These are phyloP conservation scores for Cryptocheilus praepositus DNA, from an alignment of 2,888 invertebrate species.

Conservation along the genomic window DNA sequence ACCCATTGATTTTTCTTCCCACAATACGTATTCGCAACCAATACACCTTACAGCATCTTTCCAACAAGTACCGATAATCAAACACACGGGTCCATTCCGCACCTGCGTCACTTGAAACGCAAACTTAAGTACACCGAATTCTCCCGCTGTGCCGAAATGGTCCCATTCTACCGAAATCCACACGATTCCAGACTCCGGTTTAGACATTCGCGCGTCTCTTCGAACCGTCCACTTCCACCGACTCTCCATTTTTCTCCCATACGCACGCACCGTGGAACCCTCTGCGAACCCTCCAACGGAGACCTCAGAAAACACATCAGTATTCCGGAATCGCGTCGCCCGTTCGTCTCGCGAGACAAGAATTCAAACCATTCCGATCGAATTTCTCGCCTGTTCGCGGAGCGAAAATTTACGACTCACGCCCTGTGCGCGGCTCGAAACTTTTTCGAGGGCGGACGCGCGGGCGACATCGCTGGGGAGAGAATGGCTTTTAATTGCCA, in stretches of 20 bases:
- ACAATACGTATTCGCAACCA: too few relatives aligned
- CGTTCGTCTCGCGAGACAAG: slow-evolving; percentile 68
- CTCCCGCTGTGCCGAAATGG: too few relatives aligned
- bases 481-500: slow-evolving; percentile 43
- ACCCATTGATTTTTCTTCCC: too few relatives aligned
- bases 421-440: slow-evolving; percentile 5
- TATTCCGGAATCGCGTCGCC: slow-evolving; percentile 69
- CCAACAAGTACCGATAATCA: too few relatives aligned
- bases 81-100: too few relatives aligned
- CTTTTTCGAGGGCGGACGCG: neutral
- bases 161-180: too few relatives aligned
- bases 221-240: neutral
- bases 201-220: too few relatives aligned
- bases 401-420: slow-evolving; percentile 58
- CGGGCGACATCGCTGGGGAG: neutral
- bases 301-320: slow-evolving; percentile 59
- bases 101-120: too few relatives aligned
- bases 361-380: slow-evolving; percentile 72
- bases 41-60: too few relatives aligned
- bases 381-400: slow-evolving; percentile 65
- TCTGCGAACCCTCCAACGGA: slow-evolving; percentile 21
- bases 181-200: too few relatives aligned
- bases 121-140: too few relatives aligned
- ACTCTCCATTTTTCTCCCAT: neutral
- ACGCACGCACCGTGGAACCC: neutral